phyloP scores from a whole-genome alignment of 2,888 invertebrate species.

The Nasonovia ribisnigri region DNA sequence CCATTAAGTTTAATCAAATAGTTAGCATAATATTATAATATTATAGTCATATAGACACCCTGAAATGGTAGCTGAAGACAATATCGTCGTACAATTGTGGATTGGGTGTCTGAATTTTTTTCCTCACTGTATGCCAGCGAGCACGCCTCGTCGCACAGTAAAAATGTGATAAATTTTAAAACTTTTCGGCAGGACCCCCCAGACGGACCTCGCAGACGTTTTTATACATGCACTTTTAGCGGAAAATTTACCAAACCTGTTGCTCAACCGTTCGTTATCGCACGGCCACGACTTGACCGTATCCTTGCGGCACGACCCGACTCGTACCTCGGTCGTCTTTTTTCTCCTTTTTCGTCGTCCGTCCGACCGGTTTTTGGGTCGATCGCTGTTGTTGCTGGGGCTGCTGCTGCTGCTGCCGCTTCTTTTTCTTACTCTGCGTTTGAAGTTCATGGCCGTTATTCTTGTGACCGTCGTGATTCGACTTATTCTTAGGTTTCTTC shows the following conservation, averaged over 20 bases:
- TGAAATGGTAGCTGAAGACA: background rate
- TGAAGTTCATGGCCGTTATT: background rate
- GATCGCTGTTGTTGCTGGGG: background rate
- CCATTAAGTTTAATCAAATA: background rate
- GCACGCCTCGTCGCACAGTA: background rate
- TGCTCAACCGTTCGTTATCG: background rate
- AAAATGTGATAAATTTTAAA: background rate
- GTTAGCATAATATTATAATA: background rate
- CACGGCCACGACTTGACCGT: constrained; percentile 33
- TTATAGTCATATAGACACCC: background rate
- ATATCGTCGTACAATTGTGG: background rate
- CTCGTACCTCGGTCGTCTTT: background rate
- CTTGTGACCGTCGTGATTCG: background rate
- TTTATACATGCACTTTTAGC: background rate
- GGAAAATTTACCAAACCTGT: background rate
- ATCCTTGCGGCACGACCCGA: background rate
- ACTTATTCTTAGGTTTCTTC: background rate
- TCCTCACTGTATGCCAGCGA: background rate
- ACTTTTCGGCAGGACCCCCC: background rate
- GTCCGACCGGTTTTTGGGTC: background rate
- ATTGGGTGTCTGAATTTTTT: background rate
- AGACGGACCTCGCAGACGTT: background rate
- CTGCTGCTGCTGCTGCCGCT: background rate
- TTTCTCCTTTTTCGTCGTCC: background rate
- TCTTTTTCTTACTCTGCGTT: background rate